A percentile compares a stretch with the other conserved stretches of the same genome.
Evolutionary conservation across 2,797 vertebrate genomes (phyloP).

Genomic region (Steatocranus sp.): DNA sequence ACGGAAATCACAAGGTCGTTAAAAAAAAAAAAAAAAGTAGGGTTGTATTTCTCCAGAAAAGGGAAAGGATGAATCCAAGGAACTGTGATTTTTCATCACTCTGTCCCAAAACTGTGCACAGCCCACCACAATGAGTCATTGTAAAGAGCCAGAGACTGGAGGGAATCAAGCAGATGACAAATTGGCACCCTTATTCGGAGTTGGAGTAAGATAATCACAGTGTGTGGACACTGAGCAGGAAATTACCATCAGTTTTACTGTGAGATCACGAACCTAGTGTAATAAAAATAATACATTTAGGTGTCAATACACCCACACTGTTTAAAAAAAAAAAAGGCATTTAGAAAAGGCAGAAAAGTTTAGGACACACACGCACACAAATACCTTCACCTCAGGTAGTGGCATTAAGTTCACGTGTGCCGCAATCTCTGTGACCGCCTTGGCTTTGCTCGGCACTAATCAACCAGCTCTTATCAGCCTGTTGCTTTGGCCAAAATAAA

Average conservation of each 20-base stretch:
- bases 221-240: conserved; percentile 12
- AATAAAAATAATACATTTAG: neutral
- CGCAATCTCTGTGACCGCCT: conserved; percentile 38
- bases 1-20: conserved; percentile 8
- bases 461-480: conserved; percentile 67
- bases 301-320: neutral
- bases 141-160: conserved; percentile 24
- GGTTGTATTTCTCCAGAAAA: conserved; percentile 24
- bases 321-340: neutral
- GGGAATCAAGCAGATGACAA: conserved; percentile 41
- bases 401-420: conserved; percentile 28
- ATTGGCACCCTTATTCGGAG: neutral
- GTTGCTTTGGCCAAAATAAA: conserved; percentile 77
- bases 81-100: neutral
- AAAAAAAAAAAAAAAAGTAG: neutral
- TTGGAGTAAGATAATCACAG: conserved; percentile 5
- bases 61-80: neutral
- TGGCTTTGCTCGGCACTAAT: conserved; percentile 49
- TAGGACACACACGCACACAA: neutral
- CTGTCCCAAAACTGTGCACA: conserved; percentile 17
- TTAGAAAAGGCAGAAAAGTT: neutral
- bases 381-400: conserved; percentile 7
- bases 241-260: conserved; percentile 4
- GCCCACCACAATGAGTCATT: conserved; percentile 33
- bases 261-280: neutral